Percentiles rank a stretch among this genome's conserved stretches.
phyloP scores from a whole-genome alignment of 2,113 vertebrate species.

The Pycnonotus jocosus region DNA sequence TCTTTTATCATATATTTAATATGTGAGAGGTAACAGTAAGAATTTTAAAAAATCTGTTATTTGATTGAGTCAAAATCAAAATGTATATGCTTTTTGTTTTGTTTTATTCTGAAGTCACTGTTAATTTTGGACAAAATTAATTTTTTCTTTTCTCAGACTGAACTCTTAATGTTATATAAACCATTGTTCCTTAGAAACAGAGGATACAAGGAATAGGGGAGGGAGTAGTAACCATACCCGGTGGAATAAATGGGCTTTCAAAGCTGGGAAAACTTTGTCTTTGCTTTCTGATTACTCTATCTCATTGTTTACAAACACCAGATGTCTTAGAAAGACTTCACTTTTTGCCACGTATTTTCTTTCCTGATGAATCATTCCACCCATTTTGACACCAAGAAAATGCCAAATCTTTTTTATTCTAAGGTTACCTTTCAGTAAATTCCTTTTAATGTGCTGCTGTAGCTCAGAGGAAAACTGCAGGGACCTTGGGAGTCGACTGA shows the following conservation, averaged over 20 bases:
- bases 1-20: not conserved
- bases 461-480: not conserved
- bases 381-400: not conserved
- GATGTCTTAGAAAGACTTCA: not conserved
- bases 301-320: not conserved
- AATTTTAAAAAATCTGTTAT: not conserved
- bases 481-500: not conserved
- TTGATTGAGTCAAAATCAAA: not conserved
- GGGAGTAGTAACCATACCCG: not conserved
- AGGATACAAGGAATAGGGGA: not conserved
- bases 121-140: not conserved
- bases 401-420: not conserved
- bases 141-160: not conserved
- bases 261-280: not conserved
- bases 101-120: not conserved
- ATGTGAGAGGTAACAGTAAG: not conserved
- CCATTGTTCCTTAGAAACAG: not conserved
- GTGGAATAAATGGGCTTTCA: not conserved
- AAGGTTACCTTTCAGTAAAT: not conserved
- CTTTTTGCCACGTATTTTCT: not conserved
- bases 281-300: not conserved
- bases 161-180: not conserved
- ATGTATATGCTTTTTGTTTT: rapidly evolving
- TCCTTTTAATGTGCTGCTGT: not conserved
- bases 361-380: not conserved